phyloP scores from a whole-genome alignment of 2,888 invertebrate species.

The Clusia tigrina region DNA sequence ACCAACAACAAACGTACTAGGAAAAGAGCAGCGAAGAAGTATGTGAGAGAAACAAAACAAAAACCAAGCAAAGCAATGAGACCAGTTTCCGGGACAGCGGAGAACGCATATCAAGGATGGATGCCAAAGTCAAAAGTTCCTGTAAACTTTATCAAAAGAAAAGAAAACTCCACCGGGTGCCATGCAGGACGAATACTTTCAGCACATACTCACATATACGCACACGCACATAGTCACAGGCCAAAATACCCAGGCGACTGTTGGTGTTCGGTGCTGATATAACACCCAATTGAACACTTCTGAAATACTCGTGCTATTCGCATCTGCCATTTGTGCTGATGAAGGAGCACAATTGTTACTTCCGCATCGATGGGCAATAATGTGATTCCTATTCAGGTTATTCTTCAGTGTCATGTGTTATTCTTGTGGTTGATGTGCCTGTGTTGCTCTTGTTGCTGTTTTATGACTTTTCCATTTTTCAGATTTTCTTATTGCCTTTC shows the following conservation, averaged over 20 bases:
- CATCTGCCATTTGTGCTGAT: not conserved
- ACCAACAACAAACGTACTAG: no score
- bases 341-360: conserved; percentile 17
- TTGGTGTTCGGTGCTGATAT: not conserved
- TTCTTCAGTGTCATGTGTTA: not conserved
- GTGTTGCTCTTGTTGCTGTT: not conserved
- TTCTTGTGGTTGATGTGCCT: not conserved
- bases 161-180: no score
- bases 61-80: not conserved
- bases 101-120: no score
- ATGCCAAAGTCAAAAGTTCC: conserved; percentile 8
- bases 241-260: not conserved
- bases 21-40: no score
- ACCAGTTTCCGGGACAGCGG: no score
- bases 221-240: not conserved
- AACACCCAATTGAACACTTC: conserved; percentile 23
- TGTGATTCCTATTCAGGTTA: not conserved
- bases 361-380: not conserved
- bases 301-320: not conserved
- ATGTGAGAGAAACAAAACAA: no score
- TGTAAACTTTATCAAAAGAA: conserved; percentile 3
- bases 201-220: no score
- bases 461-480: not conserved
- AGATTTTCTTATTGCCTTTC: not conserved
- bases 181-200: no score